Conservation (phyloP, 2,113 vertebrate genomes). For the Nibea albiflora region DNA sequence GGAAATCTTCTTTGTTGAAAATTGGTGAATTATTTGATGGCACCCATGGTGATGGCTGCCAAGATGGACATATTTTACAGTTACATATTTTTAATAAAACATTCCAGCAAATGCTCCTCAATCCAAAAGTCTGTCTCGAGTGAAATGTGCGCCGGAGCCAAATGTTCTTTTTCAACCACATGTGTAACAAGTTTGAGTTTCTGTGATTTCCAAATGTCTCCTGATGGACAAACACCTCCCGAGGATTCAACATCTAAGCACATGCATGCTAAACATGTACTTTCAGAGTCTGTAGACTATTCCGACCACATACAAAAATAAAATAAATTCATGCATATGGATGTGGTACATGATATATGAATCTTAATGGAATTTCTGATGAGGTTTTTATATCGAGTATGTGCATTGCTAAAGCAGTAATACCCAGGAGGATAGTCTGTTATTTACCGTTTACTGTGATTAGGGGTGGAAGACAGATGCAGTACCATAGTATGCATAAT, state of each 20-base stretch:
- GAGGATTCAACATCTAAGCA: slow-evolving; percentile 1
- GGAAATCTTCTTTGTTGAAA: slow-evolving; percentile 2
- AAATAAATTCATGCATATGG: background rate
- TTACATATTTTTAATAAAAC: slow-evolving; percentile 23
- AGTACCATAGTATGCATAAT: slow-evolving; percentile 39
- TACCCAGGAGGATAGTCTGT: slow-evolving; percentile 33
- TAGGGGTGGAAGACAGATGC: slow-evolving; percentile 36
- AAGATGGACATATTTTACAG: background rate
- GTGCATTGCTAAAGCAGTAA: slow-evolving; percentile 32
- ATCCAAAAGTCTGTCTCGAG: background rate
- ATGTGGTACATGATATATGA: slow-evolving; percentile 16
- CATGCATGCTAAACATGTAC: background rate
- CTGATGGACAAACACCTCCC: background rate
- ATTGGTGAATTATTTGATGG: slow-evolving; percentile 4
- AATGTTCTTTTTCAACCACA: background rate
- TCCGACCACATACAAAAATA: background rate
- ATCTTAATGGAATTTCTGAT: slow-evolving; percentile 24
- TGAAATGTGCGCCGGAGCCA: background rate
- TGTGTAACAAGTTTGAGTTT: background rate
- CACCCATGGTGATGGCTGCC: background rate
- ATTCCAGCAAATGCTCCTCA: background rate
- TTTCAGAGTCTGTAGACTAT: background rate
- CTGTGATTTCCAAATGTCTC: background rate
- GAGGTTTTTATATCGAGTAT: background rate
- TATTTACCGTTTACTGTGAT: slow-evolving; percentile 53